A percentile compares a stretch with the other conserved stretches of the same genome.
phyloP scores from a whole-genome alignment of 2,113 vertebrate genomes.

The Pelecanus crispus region DNA sequence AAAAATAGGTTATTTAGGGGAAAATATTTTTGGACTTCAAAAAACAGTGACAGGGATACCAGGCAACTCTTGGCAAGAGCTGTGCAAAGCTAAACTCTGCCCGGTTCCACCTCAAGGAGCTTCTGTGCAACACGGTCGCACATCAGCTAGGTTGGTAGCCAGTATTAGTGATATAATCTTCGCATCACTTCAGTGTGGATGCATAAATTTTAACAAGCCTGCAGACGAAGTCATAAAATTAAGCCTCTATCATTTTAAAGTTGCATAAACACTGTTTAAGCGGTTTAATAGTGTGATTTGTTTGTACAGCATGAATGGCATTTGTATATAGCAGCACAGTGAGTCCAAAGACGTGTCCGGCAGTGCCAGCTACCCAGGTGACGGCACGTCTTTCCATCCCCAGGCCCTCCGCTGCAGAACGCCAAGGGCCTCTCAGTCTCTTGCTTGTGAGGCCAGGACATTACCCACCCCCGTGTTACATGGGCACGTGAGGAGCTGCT shows the following conservation, averaged over 20 bases:
- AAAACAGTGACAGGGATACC: not conserved
- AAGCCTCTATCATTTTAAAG: not conserved
- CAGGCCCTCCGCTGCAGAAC: not conserved
- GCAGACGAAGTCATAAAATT: not conserved
- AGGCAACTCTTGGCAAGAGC: not conserved
- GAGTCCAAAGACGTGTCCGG: not conserved
- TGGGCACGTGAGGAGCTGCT: not conserved
- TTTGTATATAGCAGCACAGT: not conserved
- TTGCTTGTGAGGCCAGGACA: not conserved
- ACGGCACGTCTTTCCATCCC: not conserved
- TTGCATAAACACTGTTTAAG: not conserved
- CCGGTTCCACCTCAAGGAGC: not conserved
- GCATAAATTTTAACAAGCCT: not conserved
- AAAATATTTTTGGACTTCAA: not conserved
- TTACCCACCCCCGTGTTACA: fast-evolving
- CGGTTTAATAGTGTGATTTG: not conserved
- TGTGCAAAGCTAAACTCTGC: not conserved
- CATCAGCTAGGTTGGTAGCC: not conserved
- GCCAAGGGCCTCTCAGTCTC: not conserved
- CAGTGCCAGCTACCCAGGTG: not conserved
- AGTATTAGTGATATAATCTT: not conserved
- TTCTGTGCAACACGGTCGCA: not conserved
- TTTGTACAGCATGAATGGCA: not conserved
- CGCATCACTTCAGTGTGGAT: not conserved
- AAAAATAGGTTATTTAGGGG: not conserved